These are phyloP conservation scores for Chinchilla lanigera DNA, from an alignment of 2,113 vertebrate genomes.

Conservation along the genomic window DNA sequence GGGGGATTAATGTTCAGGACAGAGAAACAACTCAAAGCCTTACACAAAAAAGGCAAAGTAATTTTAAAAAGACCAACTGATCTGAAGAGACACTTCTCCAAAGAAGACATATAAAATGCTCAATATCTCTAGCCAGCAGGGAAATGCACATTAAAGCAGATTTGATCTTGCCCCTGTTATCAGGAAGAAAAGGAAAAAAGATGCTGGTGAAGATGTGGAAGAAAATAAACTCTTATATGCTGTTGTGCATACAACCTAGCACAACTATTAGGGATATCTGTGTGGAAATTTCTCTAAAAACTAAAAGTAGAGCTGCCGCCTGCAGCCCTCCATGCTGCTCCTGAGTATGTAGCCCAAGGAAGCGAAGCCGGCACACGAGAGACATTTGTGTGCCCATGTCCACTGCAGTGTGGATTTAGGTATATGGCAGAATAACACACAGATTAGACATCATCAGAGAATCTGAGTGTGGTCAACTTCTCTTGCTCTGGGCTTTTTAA, in stretches of 20 bases:
- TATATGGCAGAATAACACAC: background rate
- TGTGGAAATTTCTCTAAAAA: background rate
- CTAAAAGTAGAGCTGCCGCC: background rate
- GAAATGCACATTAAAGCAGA: background rate
- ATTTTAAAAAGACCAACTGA: background rate
- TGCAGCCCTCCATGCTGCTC: background rate
- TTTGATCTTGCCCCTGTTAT: background rate
- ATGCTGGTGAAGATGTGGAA: background rate
- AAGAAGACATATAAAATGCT: background rate
- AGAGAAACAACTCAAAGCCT: background rate
- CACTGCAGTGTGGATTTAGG: background rate
- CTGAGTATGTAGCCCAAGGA: background rate
- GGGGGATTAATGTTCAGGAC: background rate
- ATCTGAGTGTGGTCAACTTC: background rate
- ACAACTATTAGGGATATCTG: background rate
- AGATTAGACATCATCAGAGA: background rate
- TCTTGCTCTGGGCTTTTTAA: background rate
- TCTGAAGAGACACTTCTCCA: background rate
- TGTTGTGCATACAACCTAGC: background rate
- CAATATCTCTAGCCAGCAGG: background rate
- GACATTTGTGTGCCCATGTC: background rate
- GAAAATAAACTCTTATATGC: background rate
- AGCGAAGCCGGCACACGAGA: background rate
- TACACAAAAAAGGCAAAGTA: background rate
- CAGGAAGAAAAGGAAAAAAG: background rate